phyloP scores from a whole-genome alignment of 2,113 vertebrate species.

The Eurystomus gularis region DNA sequence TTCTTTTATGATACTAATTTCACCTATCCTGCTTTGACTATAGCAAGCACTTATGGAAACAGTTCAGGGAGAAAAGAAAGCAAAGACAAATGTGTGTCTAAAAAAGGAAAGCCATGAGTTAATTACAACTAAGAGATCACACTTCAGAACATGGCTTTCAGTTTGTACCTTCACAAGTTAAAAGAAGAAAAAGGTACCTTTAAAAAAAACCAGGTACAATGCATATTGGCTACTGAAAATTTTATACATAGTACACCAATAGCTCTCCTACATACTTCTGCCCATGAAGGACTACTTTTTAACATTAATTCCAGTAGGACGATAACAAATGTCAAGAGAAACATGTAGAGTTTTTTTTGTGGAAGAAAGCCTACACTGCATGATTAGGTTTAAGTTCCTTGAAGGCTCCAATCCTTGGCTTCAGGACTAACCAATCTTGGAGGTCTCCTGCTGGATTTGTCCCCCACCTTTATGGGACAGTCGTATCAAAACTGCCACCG shows the following conservation, averaged over 20 bases:
- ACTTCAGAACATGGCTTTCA: neutral
- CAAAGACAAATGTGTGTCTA: neutral
- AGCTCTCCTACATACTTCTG: neutral
- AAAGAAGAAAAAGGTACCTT: neutral
- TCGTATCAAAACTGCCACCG: neutral
- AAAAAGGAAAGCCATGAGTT: neutral
- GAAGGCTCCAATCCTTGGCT: neutral
- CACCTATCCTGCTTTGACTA: neutral
- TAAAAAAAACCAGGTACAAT: neutral
- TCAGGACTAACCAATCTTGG: neutral
- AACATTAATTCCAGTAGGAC: neutral
- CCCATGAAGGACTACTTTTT: neutral
- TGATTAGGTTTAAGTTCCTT: neutral
- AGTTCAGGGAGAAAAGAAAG: neutral
- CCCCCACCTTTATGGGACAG: neutral
- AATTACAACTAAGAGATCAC: neutral
- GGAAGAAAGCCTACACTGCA: neutral
- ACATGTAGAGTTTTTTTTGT: neutral
- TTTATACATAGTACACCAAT: neutral
- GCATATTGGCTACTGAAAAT: neutral
- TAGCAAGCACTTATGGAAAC: neutral
- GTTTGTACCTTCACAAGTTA: neutral
- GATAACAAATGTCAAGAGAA: neutral
- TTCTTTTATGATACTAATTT: neutral
- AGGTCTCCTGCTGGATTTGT: neutral